Conservation (phyloP, 2,797 vertebrate genomes). For the Pangasius sanitwongsei region DNA sequence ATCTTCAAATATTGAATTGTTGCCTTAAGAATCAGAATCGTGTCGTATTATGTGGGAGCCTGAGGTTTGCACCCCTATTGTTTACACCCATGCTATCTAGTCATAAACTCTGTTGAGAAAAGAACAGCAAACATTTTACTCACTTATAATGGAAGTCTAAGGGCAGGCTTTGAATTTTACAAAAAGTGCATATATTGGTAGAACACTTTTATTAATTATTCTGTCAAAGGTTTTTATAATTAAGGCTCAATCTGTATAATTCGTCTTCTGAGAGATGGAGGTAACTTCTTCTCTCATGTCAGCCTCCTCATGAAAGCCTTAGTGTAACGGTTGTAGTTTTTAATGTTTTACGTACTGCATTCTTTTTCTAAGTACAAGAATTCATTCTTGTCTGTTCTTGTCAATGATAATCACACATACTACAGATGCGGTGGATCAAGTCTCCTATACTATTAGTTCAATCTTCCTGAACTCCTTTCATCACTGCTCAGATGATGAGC, state of each 20-base stretch:
- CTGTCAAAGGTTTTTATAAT: neutral
- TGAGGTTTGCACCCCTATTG: neutral
- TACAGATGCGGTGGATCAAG: neutral
- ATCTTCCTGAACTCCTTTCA: constrained; percentile 37
- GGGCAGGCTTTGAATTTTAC: neutral
- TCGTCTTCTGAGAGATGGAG: neutral
- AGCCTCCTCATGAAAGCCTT: neutral
- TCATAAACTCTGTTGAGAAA: neutral
- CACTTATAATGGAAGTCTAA: neutral
- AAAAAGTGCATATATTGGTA: neutral
- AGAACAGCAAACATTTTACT: neutral
- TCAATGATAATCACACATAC: neutral
- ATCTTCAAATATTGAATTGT: neutral
- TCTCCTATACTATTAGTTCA: neutral
- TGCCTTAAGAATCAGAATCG: neutral
- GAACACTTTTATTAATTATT: neutral
- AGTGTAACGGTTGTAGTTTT: neutral
- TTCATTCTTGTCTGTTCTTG: neutral
- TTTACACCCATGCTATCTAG: neutral
- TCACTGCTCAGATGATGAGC: neutral
- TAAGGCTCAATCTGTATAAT: neutral
- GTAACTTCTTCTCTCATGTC: no score
- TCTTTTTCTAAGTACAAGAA: neutral
- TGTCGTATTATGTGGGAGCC: neutral
- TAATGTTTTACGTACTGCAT: neutral